phyloP scores from a whole-genome alignment of 2,888 invertebrate genomes.

The Pteria penguin region DNA sequence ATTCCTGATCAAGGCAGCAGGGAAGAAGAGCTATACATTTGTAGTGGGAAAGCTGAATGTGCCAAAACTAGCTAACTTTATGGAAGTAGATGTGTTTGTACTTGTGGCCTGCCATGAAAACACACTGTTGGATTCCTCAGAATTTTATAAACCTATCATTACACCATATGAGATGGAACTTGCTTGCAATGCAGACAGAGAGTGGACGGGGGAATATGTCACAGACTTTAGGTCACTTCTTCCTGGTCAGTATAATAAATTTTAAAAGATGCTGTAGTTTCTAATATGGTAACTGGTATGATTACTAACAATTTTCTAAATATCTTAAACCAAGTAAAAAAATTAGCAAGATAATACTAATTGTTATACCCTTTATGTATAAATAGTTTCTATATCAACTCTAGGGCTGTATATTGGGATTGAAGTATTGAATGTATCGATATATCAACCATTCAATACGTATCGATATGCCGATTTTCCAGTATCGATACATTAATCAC shows the following conservation, averaged over 20 bases:
- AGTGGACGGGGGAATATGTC: conserved; percentile 83
- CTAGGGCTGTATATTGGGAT: too few species aligned
- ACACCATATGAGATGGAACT: conserved; percentile 95
- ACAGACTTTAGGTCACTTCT: conserved; percentile 89
- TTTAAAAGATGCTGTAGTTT: too few species aligned
- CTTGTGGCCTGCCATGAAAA: conserved; percentile 95
- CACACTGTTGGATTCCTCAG: conserved; percentile 88
- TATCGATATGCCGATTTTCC: too few species aligned
- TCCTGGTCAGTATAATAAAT: too few species aligned
- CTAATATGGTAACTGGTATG: neutral
- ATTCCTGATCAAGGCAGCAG: conserved; percentile 86
- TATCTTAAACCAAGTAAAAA: neutral
- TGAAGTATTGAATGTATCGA: too few species aligned
- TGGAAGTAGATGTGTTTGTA: conserved; percentile 94
- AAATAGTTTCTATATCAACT: too few species aligned
- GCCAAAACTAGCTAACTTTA: conserved; percentile 96
- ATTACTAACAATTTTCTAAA: neutral
- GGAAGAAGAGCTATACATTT: conserved; percentile 93
- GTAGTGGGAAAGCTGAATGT: conserved; percentile 97
- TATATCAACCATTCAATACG: too few species aligned
- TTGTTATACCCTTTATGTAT: too few species aligned
- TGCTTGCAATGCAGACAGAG: conserved; percentile 82
- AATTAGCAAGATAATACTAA: neutral
- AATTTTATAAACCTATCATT: conserved; percentile 93
- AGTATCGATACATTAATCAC: too few species aligned